phyloP scores from a whole-genome alignment of 2,113 vertebrate genomes.

The Arizona elegans region DNA sequence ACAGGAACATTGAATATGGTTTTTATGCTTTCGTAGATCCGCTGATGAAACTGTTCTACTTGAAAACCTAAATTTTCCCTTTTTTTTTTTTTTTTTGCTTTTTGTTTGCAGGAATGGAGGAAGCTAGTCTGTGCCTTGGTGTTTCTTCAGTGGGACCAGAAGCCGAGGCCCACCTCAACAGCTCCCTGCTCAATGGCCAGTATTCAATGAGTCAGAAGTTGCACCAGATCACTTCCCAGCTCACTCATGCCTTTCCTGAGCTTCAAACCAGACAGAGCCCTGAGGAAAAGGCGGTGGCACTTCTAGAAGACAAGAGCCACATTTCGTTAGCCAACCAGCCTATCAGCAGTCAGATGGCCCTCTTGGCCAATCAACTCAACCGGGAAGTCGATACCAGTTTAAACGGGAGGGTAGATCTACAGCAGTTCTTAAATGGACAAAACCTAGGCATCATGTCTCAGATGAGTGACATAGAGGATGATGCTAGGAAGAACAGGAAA shows the following conservation, averaged over 20 bases:
- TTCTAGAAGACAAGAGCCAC: slow-evolving; percentile 91
- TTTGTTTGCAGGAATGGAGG: slow-evolving; percentile 87
- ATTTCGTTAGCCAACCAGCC: slow-evolving; percentile 87
- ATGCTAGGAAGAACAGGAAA: slow-evolving; percentile 95
- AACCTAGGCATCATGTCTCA: slow-evolving; percentile 99
- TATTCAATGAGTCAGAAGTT: slow-evolving; percentile 99
- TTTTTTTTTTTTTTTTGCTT: neutral
- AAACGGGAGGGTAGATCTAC: slow-evolving; percentile 93
- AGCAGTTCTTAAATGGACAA: slow-evolving; percentile 97
- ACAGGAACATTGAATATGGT: slow-evolving; percentile 48
- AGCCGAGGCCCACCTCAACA: slow-evolving; percentile 88
- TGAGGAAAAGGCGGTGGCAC: slow-evolving; percentile 83
- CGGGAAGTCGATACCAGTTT: slow-evolving; percentile 90
- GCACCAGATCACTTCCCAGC: slow-evolving; percentile 94
- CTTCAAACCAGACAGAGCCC: slow-evolving; percentile 87
- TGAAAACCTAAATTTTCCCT: slow-evolving; percentile 61
- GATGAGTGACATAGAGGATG: slow-evolving; percentile 98
- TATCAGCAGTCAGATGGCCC: slow-evolving; percentile 95
- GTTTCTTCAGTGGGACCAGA: slow-evolving; percentile 90
- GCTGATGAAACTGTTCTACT: slow-evolving; percentile 6
- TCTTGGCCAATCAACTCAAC: slow-evolving; percentile 92
- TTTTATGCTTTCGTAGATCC: slow-evolving; percentile 43
- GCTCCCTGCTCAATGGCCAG: slow-evolving; percentile 92
- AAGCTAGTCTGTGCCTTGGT: slow-evolving; percentile 99
- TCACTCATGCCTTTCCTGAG: slow-evolving; percentile 95